Evolutionary conservation across 2,113 vertebrate genomes (phyloP).

Genomic region (Phrynocephalus versicolor): DNA sequence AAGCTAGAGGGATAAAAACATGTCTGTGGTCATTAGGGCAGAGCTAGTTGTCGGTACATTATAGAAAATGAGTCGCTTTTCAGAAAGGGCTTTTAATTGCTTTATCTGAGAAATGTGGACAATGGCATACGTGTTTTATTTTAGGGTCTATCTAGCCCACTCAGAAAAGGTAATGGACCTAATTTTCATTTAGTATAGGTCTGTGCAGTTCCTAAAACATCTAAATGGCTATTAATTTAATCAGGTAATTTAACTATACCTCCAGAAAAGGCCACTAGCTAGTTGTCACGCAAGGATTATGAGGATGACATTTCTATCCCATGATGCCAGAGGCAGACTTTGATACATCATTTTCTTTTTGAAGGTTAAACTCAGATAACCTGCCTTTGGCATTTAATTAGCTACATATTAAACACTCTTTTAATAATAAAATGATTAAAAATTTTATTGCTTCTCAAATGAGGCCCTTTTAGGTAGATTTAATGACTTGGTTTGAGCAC

Average conservation of each 20-base stretch:
- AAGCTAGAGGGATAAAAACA: constrained; percentile 28
- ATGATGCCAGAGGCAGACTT: constrained; percentile 96
- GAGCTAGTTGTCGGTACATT: constrained; percentile 68
- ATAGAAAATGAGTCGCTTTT: constrained; percentile 76
- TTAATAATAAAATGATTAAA: constrained; percentile 99
- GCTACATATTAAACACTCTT: constrained; percentile 99
- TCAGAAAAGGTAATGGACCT: constrained; percentile 84
- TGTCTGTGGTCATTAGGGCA: constrained; percentile 63
- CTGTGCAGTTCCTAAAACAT: constrained; percentile 92
- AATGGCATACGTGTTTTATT: constrained; percentile 84
- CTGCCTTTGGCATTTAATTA: constrained; percentile 99
- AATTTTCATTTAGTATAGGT: constrained; percentile 87
- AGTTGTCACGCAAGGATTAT: constrained; percentile 96
- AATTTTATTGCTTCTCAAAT: constrained; percentile 99
- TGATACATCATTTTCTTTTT: constrained; percentile 99
- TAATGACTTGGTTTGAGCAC: constrained; percentile 94
- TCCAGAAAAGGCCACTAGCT: constrained; percentile 91
- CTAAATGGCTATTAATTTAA: constrained; percentile 99
- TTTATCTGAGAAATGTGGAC: constrained; percentile 80
- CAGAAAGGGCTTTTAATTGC: constrained; percentile 84
- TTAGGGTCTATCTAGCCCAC: constrained; percentile 82
- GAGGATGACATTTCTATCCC: constrained; percentile 98
- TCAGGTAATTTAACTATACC: constrained; percentile 93
- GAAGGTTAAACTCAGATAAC: constrained; percentile 99
- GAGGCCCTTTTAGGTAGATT: constrained; percentile 96